Percentiles rank a stretch among this genome's conserved stretches.
Conservation (phyloP, 2,888 invertebrate genomes). For the Aleiodes alternator region DNA sequence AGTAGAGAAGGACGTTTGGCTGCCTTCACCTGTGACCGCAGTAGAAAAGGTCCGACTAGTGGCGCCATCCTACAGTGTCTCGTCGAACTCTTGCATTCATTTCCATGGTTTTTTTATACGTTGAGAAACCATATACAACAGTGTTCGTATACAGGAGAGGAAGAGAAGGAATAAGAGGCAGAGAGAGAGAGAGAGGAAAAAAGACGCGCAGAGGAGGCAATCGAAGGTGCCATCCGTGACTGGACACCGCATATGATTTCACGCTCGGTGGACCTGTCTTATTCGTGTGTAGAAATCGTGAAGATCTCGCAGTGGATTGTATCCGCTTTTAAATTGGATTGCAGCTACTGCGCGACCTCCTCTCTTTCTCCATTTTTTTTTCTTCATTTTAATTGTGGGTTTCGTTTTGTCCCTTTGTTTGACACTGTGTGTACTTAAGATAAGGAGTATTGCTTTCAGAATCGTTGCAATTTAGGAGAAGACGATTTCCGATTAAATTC, state of each 20-base stretch:
- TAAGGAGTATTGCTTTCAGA: no score
- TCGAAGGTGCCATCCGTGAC: constrained; percentile 74
- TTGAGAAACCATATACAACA: neutral
- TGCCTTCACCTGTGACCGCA: constrained; percentile 53
- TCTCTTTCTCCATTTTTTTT: constrained; percentile 39
- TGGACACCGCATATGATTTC: constrained; percentile 76
- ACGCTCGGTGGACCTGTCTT: constrained; percentile 72
- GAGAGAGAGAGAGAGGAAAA: constrained; percentile 40
- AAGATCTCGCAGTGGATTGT: constrained; percentile 74
- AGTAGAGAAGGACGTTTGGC: constrained; percentile 33
- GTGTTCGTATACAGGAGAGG: neutral
- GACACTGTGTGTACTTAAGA: neutral
- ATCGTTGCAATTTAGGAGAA: neutral
- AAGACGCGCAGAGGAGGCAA: constrained; percentile 57
- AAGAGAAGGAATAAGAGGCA: constrained; percentile 29
- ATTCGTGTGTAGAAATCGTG: constrained; percentile 76
- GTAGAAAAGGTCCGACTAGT: constrained; percentile 59
- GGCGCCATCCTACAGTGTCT: constrained; percentile 66
- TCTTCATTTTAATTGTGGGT: constrained; percentile 27
- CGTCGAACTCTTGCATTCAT: constrained; percentile 9
- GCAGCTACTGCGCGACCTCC: constrained; percentile 63
- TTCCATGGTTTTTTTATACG: neutral
- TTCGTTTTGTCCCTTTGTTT: constrained; percentile 39
- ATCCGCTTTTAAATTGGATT: constrained; percentile 75
- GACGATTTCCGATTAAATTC: neutral